Evolutionary conservation across 2,888 invertebrate genomes (phyloP), one percentile per base, ranked within the genome.

Genomic region (Vanessa cardui): DNA sequence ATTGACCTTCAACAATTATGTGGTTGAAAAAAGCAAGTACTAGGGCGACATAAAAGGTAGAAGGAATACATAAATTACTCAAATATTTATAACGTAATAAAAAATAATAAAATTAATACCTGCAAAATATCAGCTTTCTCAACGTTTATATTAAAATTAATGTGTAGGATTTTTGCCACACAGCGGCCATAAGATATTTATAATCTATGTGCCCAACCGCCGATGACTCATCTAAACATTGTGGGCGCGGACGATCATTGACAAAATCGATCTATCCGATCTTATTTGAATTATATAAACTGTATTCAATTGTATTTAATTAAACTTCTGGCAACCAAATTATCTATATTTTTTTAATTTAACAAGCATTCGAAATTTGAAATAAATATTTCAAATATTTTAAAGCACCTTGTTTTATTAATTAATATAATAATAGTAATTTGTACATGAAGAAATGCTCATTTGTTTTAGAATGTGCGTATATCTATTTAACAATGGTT

Each of bases 181-280:
- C 50, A 52, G n/a, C 46, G 66, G 60, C 60, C 60, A 39, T 61
- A 54, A 60, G 56, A 9, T 56, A 56, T 56, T 56, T 39, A 18
- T 56, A 33, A 3, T 52, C 12, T 39, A 4, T 56, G 39, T 56
- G 46, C 60, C 60, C 31, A 54, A 60, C 9, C 15, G 15, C 6
- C 18, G 33, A 56, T 66, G 66, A 66, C 31, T 66, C 66, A 66
- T 58, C 64, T 46, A 8, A n/a, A 58, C 33, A 46, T 54, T 21
- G 66, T 61, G 66, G 66, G 66, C n/a, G 65, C 21, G 61, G 47
- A 7, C 21, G 33, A 54, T 60, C 59, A 44, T 64, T 64, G 39
- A 45, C 44, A 39, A 61, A 56, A 56, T 47, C 33, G 20, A 54
- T 54, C 15, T 31, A 54, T 65, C 52, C 33, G 44, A 52, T 46